Evolutionary conservation across 1,140 invertebrate species (phyloP).

Genomic region (Dufourea novaeangliae): DNA sequence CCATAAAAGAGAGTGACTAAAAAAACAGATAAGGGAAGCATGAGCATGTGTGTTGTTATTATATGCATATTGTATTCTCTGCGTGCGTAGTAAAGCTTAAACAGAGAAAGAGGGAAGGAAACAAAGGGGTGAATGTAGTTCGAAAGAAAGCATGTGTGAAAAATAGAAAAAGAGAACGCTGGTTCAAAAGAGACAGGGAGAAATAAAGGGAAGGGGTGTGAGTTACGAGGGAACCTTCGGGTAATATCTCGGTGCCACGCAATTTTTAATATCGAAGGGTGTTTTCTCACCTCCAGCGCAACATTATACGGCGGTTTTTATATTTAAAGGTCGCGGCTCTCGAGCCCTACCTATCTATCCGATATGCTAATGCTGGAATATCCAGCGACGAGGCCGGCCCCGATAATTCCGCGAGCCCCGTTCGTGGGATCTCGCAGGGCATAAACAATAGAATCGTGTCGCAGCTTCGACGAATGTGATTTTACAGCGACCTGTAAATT

Average conservation of each 20-base stretch:
- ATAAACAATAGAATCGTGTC: constrained; percentile 12
- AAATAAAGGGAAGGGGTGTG: constrained; percentile 12
- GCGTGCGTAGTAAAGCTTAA: not conserved
- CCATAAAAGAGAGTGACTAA: not conserved
- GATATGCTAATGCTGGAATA: constrained; percentile 78
- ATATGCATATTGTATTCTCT: not conserved
- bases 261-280: constrained; percentile 80
- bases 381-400: constrained; percentile 39
- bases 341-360: constrained; percentile 71
- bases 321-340: constrained; percentile 75
- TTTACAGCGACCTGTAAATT: too few relatives aligned
- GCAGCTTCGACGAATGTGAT: not conserved
- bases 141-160: constrained; percentile 20
- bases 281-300: constrained; percentile 78
- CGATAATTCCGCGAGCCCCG: constrained; percentile 45
- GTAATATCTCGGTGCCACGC: constrained; percentile 77
- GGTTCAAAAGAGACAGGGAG: constrained; percentile 19
- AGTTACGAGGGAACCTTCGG: constrained; percentile 33
- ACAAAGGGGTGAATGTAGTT: not conserved
- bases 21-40: constrained; percentile 1
- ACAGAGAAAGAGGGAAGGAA: not conserved
- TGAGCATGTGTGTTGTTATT: constrained; percentile 2
- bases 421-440: constrained; percentile 22
- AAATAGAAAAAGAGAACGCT: constrained; percentile 1
- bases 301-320: constrained; percentile 72